Evolutionary conservation across 2,113 vertebrate species (phyloP), one percentile per base, ranked within the genome.

Genomic region (Microcebus ravelobensis): DNA sequence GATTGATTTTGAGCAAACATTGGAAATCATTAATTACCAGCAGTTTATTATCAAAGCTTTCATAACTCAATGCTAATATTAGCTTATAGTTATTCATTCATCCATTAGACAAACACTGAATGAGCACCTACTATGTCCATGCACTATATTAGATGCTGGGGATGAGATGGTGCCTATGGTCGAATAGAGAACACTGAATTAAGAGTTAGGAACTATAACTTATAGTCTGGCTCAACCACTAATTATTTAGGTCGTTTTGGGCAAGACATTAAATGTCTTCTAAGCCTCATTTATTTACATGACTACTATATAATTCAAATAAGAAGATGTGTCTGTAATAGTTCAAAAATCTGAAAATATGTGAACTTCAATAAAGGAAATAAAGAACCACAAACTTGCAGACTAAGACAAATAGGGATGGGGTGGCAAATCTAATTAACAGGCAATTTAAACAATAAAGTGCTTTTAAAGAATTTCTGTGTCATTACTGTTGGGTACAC

Each of bases 31-130:
- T 92, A 84, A 90, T 87, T 92, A 81, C 36, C 31, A 94, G 29
- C n/a, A 88, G 90, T 42, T 87, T 87, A 91, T 90, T 87, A 87
- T 70, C 76, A 96, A 95, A 29, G 48, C 1, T 88, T 94, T 92
- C 59, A 85, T 79, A 97, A 87, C 45, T 42, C 74, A 90, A 57
- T 82, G 59, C 7, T 90, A 89, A 87, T 70, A 87, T 92, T 80
- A 84, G 36, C 50, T 92, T 27, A 13, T 84, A 79, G 87, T 88
- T 92, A 87, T 68, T 92, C 68, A 87, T 76, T 83, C 8, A 87
- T n/a, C 5, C n/a, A 81, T 67, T 94, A 42, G 15, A 50, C 11
- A 95, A 61, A 65, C n/a, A 85, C 4, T 90, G 65, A 95, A 7
- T 76, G 31, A 45, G 6, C 42, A 92, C 39, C 6, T 63, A 63